Percentiles rank a stretch among this genome's conserved stretches.
phyloP scores from a whole-genome alignment of 2,113 vertebrate genomes.

The Salvator merianae region DNA sequence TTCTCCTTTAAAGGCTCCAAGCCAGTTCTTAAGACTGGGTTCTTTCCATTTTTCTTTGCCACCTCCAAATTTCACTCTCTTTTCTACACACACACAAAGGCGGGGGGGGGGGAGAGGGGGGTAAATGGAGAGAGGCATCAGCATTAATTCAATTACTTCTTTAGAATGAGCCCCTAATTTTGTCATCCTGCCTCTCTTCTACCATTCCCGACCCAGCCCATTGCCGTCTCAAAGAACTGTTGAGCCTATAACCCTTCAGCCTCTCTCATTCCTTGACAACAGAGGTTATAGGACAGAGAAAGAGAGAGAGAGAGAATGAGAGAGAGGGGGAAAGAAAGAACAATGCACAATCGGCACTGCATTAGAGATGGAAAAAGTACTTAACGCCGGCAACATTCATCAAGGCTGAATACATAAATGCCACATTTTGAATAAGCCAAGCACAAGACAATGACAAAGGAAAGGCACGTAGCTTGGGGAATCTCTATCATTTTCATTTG shows the following conservation, averaged over 20 bases:
- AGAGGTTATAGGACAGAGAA: conserved; percentile 77
- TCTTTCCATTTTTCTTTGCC: no score
- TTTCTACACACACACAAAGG: no score
- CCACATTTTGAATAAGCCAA: conserved; percentile 91
- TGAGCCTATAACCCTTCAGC: conserved; percentile 83
- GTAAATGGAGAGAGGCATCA: no score
- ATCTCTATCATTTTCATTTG: conserved; percentile 89
- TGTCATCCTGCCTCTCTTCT: not conserved
- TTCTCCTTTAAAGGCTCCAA: no score
- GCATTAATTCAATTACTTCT: not conserved
- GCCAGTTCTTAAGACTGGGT: no score
- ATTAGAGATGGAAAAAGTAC: conserved; percentile 89
- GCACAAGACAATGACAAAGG: conserved; percentile 90
- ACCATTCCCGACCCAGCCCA: conserved; percentile 44
- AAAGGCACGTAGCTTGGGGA: conserved; percentile 85
- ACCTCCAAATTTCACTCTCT: not conserved
- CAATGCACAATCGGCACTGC: conserved; percentile 85
- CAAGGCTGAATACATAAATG: conserved; percentile 91
- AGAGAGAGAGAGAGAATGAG: not conserved
- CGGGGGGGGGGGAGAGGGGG: no score
- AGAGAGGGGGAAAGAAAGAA: conserved; percentile 73
- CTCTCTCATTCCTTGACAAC: conserved; percentile 79
- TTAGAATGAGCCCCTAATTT: not conserved
- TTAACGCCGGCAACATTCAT: conserved; percentile 89
- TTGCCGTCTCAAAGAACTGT: conserved; percentile 77